A percentile compares a stretch with the other conserved stretches of the same genome.
These are phyloP conservation scores for Schrankia costaestrigalis DNA, from an alignment of 2,888 invertebrate species.

Conservation along the genomic window DNA sequence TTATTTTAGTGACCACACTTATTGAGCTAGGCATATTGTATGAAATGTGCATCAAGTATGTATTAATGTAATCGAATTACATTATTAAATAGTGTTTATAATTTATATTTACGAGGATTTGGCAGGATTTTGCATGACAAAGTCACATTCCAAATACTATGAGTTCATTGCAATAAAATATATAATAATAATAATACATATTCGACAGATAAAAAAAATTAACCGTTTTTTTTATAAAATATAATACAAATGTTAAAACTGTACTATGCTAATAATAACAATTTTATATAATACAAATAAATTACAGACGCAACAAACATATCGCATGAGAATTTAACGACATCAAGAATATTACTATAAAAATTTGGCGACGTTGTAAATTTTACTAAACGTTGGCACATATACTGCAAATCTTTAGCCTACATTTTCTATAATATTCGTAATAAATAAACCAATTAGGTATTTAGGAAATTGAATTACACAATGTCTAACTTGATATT, in stretches of 20 bases:
- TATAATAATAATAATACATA: constrained; percentile 53
- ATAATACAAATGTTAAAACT: constrained; percentile 49
- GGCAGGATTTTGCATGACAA: constrained; percentile 77
- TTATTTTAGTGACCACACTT: constrained; percentile 78
- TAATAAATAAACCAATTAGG: constrained; percentile 33
- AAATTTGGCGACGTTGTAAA: constrained; percentile 46
- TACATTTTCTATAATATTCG: constrained; percentile 39
- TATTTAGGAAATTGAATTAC: constrained; percentile 28
- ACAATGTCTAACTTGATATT: constrained; percentile 25
- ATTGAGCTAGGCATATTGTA: constrained; percentile 77
- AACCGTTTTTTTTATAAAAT: constrained; percentile 66
- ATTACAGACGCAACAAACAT: constrained; percentile 49
- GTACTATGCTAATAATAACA: constrained; percentile 45
- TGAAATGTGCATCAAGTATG: constrained; percentile 76
- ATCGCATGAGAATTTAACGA: constrained; percentile 42
- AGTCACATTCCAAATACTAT: constrained; percentile 63
- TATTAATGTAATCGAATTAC: constrained; percentile 74
- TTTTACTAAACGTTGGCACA: constrained; percentile 69
- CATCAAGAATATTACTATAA: constrained; percentile 32
- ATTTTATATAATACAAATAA: constrained; percentile 48
- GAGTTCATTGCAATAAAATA: constrained; percentile 40
- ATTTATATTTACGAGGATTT: constrained; percentile 56
- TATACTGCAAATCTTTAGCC: constrained; percentile 42
- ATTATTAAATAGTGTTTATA: constrained; percentile 53
- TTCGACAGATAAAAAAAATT: no score